Evolutionary conservation across 1,140 invertebrate species (phyloP).

Genomic region (Leptinotarsa defecta): DNA sequence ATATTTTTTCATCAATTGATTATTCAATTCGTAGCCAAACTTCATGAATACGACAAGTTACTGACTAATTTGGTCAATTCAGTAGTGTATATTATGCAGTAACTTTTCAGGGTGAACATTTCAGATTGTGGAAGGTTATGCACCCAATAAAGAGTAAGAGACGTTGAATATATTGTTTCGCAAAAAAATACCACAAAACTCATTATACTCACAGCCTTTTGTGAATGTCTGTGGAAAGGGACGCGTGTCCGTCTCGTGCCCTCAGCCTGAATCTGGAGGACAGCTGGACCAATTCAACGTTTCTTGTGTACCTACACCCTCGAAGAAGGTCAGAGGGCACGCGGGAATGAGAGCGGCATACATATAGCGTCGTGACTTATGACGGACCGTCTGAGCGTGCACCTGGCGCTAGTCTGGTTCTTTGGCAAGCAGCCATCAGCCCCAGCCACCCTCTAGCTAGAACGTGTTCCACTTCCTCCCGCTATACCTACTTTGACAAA

Average conservation of each 20-base stretch:
- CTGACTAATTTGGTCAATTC: too few relatives aligned
- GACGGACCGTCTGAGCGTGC: conserved; percentile 26
- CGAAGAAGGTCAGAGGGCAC: conserved; percentile 14
- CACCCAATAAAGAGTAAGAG: too few relatives aligned
- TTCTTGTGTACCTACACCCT: conserved; percentile 2
- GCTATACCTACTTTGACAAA: conserved; percentile 21
- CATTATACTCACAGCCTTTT: too few relatives aligned
- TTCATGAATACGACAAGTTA: too few relatives aligned
- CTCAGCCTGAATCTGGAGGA: background rate
- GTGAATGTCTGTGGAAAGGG: background rate
- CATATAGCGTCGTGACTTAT: conserved; percentile 22
- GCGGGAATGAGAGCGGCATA: background rate
- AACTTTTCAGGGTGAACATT: too few relatives aligned
- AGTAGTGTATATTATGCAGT: too few relatives aligned
- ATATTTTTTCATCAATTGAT: too few relatives aligned
- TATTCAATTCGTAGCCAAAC: too few relatives aligned
- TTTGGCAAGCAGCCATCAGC: background rate
- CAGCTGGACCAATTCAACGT: conserved; percentile 18
- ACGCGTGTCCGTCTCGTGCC: conserved; percentile 18
- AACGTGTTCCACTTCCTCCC: background rate
- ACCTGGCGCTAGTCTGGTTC: conserved; percentile 28
- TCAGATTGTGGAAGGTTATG: too few relatives aligned
- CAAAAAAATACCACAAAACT: too few relatives aligned
- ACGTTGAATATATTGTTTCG: too few relatives aligned
- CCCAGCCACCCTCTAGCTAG: background rate